Evolutionary conservation across 2,797 vertebrate genomes (phyloP).

Genomic region (Corythornis leucogaster): DNA sequence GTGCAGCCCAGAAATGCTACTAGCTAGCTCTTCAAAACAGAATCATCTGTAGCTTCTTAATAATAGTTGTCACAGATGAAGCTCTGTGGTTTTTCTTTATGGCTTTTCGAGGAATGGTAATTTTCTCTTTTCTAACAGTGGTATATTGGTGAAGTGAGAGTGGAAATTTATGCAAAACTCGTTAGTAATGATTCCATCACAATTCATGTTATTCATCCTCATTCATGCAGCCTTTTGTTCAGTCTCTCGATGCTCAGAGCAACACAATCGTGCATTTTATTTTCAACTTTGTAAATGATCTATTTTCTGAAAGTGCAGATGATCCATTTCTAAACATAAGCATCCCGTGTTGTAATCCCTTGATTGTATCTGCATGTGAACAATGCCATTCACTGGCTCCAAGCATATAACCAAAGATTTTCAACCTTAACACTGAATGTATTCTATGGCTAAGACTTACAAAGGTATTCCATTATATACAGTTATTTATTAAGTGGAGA

Average conservation of each 20-base stretch:
- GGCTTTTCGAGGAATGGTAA: neutral
- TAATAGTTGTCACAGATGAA: neutral
- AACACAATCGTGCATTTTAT: constrained; percentile 35
- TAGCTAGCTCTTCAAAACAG: neutral
- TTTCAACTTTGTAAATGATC: constrained; percentile 43
- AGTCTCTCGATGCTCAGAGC: constrained; percentile 20
- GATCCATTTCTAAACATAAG: constrained; percentile 22
- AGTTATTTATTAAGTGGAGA: constrained; percentile 46
- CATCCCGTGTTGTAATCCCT: neutral
- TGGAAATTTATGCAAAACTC: constrained; percentile 48
- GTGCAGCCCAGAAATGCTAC: neutral
- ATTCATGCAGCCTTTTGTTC: constrained; percentile 51
- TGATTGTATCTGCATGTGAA: constrained; percentile 1
- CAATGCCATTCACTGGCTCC: neutral
- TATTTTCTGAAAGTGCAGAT: constrained; percentile 29
- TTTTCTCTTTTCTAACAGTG: constrained; percentile 20
- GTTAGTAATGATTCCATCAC: constrained; percentile 45
- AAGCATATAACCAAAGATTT: neutral
- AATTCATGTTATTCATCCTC: constrained; percentile 32
- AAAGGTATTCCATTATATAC: constrained; percentile 31
- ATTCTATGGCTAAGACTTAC: neutral
- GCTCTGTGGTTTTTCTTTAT: neutral
- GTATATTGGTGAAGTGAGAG: constrained; percentile 6
- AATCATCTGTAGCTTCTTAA: neutral
- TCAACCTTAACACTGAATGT: constrained; percentile 2